phyloP scores from a whole-genome alignment of 2,888 invertebrate genomes.

The Ophraella communa region DNA sequence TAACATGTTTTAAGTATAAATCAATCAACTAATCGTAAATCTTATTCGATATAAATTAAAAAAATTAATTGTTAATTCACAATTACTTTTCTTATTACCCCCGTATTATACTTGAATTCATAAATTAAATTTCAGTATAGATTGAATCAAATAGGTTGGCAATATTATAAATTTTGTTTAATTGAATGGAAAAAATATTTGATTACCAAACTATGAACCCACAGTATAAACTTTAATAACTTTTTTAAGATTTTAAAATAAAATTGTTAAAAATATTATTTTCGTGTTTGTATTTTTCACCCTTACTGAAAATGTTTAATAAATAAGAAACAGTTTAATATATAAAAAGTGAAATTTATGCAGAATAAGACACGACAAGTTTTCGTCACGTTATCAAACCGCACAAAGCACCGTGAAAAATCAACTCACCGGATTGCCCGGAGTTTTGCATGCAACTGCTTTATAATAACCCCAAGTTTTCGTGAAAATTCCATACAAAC shows the following conservation, averaged over 20 bases:
- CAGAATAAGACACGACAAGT: constrained; percentile 1
- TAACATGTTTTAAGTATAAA: constrained; percentile 26
- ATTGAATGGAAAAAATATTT: too few relatives aligned
- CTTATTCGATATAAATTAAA: not conserved
- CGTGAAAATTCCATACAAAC: constrained; percentile 8
- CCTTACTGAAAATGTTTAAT: not conserved
- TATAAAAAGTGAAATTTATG: not conserved
- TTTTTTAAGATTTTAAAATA: too few relatives aligned
- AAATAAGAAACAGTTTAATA: not conserved
- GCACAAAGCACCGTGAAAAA: not conserved
- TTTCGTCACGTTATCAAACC: not conserved
- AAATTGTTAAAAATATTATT: too few relatives aligned
- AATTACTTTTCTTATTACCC: too few relatives aligned
- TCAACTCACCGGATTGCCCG: constrained; percentile 1
- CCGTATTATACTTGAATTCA: too few relatives aligned
- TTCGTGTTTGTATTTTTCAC: not conserved
- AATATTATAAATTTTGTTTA: too few relatives aligned
- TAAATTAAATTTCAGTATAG: too few relatives aligned
- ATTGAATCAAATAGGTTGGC: too few relatives aligned
- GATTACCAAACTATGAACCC: too few relatives aligned
- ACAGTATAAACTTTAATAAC: too few relatives aligned
- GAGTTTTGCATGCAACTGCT: constrained; percentile 23
- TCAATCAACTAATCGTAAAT: not conserved
- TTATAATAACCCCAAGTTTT: constrained; percentile 12
- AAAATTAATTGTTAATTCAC: not conserved